Evolutionary conservation across 35 echinoderm and acorn worm species (phyloP).

Genomic region (Anneissia japonica): DNA sequence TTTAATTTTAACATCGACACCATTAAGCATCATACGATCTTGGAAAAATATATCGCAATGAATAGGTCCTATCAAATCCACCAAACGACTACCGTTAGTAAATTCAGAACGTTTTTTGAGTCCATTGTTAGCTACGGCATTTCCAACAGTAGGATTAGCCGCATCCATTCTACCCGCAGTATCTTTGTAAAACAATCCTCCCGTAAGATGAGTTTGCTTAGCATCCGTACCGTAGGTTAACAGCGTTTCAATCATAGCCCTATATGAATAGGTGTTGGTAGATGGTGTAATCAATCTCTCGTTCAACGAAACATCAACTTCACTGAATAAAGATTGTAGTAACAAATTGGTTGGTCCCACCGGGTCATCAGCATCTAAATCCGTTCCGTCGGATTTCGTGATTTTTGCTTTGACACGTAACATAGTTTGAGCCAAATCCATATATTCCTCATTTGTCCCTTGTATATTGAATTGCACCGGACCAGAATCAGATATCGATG

Average conservation of each 20-base stretch:
- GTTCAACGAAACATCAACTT: constrained; percentile 52
- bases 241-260: constrained; percentile 54
- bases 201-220: constrained; percentile 28
- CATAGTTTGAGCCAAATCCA: constrained; percentile 42
- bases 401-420: constrained; percentile 51
- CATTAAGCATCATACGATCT: constrained; percentile 33
- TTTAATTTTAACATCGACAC: constrained; percentile 36
- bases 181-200: constrained; percentile 57
- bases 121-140: constrained; percentile 16
- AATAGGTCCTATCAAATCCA: constrained; percentile 56
- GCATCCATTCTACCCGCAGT: constrained; percentile 35
- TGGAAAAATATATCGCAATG: constrained; percentile 75
- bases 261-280: constrained; percentile 39
- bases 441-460: constrained; percentile 40
- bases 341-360: constrained; percentile 55
- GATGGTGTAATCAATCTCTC: constrained; percentile 12
- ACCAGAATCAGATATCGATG: constrained; percentile 14
- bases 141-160: constrained; percentile 8
- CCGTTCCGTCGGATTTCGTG: constrained; percentile 22
- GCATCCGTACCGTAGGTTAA: constrained; percentile 39
- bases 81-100: constrained; percentile 14
- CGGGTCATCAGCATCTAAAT: not conserved
- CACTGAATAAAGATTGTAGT: constrained; percentile 42
- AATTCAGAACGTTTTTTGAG: constrained; percentile 27
- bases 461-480: constrained; percentile 50